Evolutionary conservation across 2,888 invertebrate genomes (phyloP).

Genomic region (Sisyra nigra): DNA sequence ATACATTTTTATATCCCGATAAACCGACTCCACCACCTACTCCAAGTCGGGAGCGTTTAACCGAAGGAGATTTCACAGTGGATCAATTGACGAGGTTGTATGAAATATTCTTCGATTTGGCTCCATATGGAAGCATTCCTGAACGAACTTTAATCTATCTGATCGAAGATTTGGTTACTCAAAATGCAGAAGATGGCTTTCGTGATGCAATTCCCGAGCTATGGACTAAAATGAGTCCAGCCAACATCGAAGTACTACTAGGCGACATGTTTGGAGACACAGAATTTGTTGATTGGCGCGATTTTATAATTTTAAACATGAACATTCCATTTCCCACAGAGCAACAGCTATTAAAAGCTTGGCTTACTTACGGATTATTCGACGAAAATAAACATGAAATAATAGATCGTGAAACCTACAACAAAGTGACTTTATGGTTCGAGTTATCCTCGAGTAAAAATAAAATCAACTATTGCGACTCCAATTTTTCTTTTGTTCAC

Average conservation of each 20-base stretch:
- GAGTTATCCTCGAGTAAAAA: conserved; percentile 13
- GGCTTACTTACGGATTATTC: conserved; percentile 29
- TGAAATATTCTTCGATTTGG: conserved; percentile 23
- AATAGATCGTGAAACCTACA: conserved; percentile 23
- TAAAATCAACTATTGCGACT: not conserved
- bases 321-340: conserved; percentile 36
- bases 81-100: conserved; percentile 19
- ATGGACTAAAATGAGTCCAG: conserved; percentile 23
- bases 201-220: conserved; percentile 18
- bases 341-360: conserved; percentile 33
- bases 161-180: conserved; percentile 25
- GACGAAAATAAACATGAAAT: conserved; percentile 28
- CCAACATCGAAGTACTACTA: conserved; percentile 20
- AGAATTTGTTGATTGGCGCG: conserved; percentile 44
- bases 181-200: conserved; percentile 19
- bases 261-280: conserved; percentile 34
- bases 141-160: conserved; percentile 25
- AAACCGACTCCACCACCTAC: conserved; percentile 16
- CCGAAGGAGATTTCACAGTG: conserved; percentile 19
- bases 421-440: conserved; percentile 27
- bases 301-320: conserved; percentile 44
- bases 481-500: not conserved
- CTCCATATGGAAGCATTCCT: conserved; percentile 25
- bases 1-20: conserved; percentile 20
- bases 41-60: conserved; percentile 12